Evolutionary conservation across 2,797 vertebrate genomes (phyloP).

Genomic region (Chaunax sp.): DNA sequence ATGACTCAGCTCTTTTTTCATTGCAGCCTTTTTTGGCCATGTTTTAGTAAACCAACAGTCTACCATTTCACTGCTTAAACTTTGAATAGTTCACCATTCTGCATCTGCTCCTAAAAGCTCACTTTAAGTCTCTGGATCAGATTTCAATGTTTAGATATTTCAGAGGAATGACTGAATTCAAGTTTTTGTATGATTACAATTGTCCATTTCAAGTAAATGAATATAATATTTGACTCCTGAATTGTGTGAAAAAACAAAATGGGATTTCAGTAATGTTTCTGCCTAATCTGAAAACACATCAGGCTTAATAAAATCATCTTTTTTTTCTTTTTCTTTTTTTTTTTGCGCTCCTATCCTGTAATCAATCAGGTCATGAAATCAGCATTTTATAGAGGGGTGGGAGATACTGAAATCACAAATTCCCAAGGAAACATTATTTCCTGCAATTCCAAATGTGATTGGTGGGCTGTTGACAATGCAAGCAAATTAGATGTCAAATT

Average conservation of each 20-base stretch:
- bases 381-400: conserved; percentile 19
- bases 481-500: no score
- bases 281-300: background rate
- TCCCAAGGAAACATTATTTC: conserved; percentile 2
- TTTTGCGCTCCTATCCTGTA: conserved; percentile 5
- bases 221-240: background rate
- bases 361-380: conserved; percentile 21
- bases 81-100: no score
- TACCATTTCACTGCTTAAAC: no score
- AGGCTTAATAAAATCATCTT: background rate
- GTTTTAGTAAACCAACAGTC: no score
- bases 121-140: no score
- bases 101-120: no score
- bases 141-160: background rate
- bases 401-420: conserved; percentile 16
- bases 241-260: no score
- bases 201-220: background rate
- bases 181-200: background rate
- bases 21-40: no score
- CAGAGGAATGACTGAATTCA: background rate
- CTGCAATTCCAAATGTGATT: background rate
- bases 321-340: no score
- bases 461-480: conserved; percentile 21
- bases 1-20: no score
- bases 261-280: background rate